A percentile compares a stretch with the other conserved stretches of the same genome.
Evolutionary conservation across 2,888 invertebrate species (phyloP).

Genomic region (Tortrix viridana): DNA sequence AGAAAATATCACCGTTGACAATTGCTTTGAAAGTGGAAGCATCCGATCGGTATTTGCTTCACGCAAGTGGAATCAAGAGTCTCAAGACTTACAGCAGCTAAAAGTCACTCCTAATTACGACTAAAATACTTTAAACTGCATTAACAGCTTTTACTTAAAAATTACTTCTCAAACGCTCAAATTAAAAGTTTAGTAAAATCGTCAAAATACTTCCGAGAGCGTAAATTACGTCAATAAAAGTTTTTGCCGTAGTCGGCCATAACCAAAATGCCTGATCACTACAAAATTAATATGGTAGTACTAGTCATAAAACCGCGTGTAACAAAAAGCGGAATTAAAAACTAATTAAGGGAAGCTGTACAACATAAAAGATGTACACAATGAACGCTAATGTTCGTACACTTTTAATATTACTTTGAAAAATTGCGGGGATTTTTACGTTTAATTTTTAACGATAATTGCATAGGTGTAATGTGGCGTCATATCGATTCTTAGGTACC

Average conservation of each 20-base stretch:
- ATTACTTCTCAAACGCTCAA: too few species aligned
- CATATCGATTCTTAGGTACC: slow-evolving; percentile 63
- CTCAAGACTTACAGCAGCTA: too few species aligned
- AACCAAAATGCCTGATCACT: background rate
- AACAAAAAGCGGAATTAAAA: slow-evolving; percentile 29
- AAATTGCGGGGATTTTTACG: slow-evolving; percentile 3
- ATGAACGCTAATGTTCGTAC: slow-evolving; percentile 14
- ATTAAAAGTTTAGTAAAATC: too few species aligned
- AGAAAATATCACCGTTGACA: too few species aligned
- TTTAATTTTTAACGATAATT: slow-evolving; percentile 14
- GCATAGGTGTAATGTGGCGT: slow-evolving; percentile 44
- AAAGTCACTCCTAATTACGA: too few species aligned
- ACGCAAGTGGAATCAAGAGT: too few species aligned
- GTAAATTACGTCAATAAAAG: background rate
- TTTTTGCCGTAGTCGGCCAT: background rate
- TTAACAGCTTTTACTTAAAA: too few species aligned
- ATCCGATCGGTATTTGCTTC: too few species aligned
- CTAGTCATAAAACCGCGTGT: slow-evolving; percentile 39
- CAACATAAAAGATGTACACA: slow-evolving; percentile 15
- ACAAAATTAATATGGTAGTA: slow-evolving; percentile 3
- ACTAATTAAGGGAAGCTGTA: slow-evolving; percentile 28
- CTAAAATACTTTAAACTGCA: too few species aligned
- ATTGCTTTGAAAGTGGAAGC: too few species aligned
- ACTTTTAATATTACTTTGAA: slow-evolving; percentile 8
- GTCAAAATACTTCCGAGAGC: too few species aligned